Evolutionary conservation across 2,888 invertebrate genomes (phyloP).

Genomic region (Dilophus febrilis): DNA sequence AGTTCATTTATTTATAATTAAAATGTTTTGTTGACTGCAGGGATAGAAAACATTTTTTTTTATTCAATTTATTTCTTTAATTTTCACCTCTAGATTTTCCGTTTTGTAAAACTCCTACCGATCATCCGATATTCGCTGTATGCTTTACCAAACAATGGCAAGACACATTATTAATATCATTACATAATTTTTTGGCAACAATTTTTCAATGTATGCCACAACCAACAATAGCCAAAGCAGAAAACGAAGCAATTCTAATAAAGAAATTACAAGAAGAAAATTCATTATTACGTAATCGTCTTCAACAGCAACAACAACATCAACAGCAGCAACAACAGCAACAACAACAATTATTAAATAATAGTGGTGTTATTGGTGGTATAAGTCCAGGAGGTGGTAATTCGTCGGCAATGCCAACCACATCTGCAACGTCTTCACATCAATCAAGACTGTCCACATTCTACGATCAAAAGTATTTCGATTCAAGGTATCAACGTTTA

Average conservation of each 20-base stretch:
- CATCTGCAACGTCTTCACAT: conserved; percentile 5
- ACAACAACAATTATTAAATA: background rate
- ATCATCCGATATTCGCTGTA: conserved; percentile 68
- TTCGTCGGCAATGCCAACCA: conserved; percentile 5
- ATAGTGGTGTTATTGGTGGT: background rate
- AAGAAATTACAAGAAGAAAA: conserved; percentile 74
- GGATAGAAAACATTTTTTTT: too few relatives aligned
- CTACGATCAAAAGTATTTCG: conserved; percentile 6
- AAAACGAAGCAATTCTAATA: conserved; percentile 66
- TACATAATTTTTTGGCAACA: conserved; percentile 85
- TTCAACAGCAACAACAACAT: conserved; percentile 28
- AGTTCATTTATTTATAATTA: too few relatives aligned
- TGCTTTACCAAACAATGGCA: conserved; percentile 92
- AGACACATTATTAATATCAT: conserved; percentile 73
- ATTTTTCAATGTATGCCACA: conserved; percentile 76
- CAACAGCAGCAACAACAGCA: background rate
- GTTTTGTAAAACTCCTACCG: conserved; percentile 80
- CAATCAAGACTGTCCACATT: conserved; percentile 8
- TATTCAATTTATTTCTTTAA: conserved; percentile 3
- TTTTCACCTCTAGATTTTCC: conserved; percentile 59
- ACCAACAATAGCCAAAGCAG: conserved; percentile 69
- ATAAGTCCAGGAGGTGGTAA: background rate
- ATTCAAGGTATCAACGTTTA: conserved; percentile 23
- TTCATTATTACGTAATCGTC: conserved; percentile 42
- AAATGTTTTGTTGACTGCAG: too few relatives aligned